phyloP scores from a whole-genome alignment of 2,797 vertebrate genomes.

The Brachyalestes nurse region DNA sequence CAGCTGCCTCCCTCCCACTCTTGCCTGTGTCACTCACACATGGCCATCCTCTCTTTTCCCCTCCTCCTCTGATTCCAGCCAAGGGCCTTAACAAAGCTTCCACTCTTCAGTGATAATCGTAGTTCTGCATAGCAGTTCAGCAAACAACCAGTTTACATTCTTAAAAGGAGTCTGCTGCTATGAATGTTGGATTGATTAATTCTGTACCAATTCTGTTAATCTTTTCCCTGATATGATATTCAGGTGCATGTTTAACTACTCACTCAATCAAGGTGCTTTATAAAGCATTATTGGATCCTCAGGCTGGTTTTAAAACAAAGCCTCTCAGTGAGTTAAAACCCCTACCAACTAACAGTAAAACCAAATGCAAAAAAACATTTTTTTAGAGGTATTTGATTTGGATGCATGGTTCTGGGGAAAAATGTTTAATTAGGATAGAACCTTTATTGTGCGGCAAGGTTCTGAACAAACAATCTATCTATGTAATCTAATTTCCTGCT shows the following conservation, averaged over 20 bases:
- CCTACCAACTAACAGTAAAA: no score
- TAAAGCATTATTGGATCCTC: not conserved
- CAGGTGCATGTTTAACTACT: not conserved
- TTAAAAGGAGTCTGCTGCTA: not conserved
- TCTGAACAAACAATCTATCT: not conserved
- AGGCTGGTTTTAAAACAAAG: not conserved
- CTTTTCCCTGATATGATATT: not conserved
- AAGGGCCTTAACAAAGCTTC: conserved; percentile 8
- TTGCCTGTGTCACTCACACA: conserved; percentile 35
- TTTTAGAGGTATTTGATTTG: no score
- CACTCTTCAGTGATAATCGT: not conserved
- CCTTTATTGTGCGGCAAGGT: no score
- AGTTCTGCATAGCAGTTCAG: not conserved
- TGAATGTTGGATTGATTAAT: not conserved
- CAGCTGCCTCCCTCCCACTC: conserved; percentile 52
- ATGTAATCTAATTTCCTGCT: not conserved
- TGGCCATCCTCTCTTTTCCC: conserved; percentile 22
- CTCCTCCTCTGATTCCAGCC: conserved; percentile 12
- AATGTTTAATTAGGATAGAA: no score
- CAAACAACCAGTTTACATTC: not conserved
- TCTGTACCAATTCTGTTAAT: not conserved
- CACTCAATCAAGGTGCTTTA: not conserved
- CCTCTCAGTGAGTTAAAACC: not conserved
- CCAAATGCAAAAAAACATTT: no score
- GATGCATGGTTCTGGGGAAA: no score